These are phyloP conservation scores for Chrysolophus pictus DNA, from an alignment of 2,797 vertebrate genomes.

Conservation along the genomic window DNA sequence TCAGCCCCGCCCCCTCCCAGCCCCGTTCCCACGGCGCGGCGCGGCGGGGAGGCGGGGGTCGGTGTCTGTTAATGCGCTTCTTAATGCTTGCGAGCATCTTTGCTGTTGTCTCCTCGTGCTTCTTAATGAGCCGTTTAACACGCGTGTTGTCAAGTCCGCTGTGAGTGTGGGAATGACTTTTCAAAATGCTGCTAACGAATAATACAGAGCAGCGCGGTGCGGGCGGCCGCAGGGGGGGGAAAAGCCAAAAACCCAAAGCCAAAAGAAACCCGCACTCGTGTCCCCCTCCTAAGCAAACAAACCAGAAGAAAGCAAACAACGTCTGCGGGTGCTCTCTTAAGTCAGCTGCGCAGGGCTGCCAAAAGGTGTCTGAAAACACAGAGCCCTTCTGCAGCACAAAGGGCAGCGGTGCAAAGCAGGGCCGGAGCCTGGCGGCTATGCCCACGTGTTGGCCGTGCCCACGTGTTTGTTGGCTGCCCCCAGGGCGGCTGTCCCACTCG, in stretches of 20 bases:
- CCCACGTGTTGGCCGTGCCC: no score
- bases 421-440: no score
- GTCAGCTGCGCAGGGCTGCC: slow-evolving; percentile 86
- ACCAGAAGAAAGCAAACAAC: neutral
- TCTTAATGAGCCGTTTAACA: neutral
- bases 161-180: neutral
- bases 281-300: neutral
- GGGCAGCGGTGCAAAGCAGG: neutral
- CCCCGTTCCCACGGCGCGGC: no score
- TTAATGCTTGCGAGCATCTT: neutral
- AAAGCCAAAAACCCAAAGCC: neutral
- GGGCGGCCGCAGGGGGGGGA: no score
- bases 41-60: neutral
- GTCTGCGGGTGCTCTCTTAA: slow-evolving; percentile 79
- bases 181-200: neutral
- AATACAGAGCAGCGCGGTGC: no score
- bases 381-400: slow-evolving; percentile 72
- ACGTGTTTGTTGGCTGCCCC: no score
- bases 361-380: slow-evolving; percentile 86
- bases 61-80: neutral
- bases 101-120: neutral
- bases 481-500: no score
- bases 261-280: neutral
- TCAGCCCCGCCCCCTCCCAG: no score
- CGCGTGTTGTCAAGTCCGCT: neutral